These are phyloP conservation scores for Patagioenas fasciata DNA, from an alignment of 2,113 vertebrate species.

Conservation along the genomic window DNA sequence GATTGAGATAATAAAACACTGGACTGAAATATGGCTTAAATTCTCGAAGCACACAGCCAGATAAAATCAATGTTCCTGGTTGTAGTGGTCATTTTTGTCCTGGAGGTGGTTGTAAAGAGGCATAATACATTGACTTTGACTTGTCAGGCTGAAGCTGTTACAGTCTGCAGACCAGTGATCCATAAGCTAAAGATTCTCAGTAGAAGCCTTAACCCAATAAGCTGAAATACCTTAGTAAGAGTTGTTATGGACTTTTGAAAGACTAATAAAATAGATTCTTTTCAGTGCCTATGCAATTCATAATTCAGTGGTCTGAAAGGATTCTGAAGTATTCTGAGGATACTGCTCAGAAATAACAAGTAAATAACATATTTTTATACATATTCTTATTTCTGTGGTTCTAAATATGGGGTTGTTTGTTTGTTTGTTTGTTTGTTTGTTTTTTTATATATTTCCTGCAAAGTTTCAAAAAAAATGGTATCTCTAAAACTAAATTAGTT, in stretches of 20 bases:
- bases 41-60: background rate
- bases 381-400: background rate
- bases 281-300: slow-evolving; percentile 36
- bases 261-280: slow-evolving; percentile 17
- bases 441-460: background rate
- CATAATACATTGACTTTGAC: background rate
- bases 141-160: background rate
- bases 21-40: background rate
- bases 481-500: background rate
- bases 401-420: background rate
- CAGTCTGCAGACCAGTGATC: background rate
- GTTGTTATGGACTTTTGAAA: slow-evolving; percentile 12
- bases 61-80: background rate
- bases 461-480: background rate
- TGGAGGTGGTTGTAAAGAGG: background rate
- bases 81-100: background rate
- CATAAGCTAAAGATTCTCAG: background rate
- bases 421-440: too few species aligned
- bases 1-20: background rate
- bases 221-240: slow-evolving; percentile 30
- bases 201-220: slow-evolving; percentile 3
- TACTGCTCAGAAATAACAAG: background rate
- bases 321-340: slow-evolving; percentile 44
- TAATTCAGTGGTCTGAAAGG: slow-evolving; percentile 42
- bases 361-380: background rate